A percentile compares a stretch with the other conserved stretches of the same genome.
These are phyloP conservation scores for Polydrusus pterygomalis DNA, from an alignment of 2,888 invertebrate genomes.

Conservation along the genomic window DNA sequence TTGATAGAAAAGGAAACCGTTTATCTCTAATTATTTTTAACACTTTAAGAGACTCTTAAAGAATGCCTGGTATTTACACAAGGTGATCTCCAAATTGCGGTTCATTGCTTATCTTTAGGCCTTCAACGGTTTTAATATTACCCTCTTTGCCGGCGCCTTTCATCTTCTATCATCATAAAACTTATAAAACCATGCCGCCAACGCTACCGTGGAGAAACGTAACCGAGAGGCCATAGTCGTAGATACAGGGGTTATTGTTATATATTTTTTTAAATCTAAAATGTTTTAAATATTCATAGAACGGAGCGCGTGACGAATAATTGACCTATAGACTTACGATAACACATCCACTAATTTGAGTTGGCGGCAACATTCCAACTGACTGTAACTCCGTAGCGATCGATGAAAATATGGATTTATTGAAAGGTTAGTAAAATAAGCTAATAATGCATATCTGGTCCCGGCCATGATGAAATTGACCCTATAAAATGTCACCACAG, in stretches of 20 bases:
- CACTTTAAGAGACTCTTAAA: background rate
- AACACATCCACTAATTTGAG: too few relatives aligned
- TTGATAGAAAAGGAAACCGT: background rate
- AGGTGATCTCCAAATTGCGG: conserved; percentile 26
- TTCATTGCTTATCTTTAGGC: conserved; percentile 27
- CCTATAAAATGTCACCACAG: too few relatives aligned
- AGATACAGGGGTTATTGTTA: background rate
- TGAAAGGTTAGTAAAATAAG: too few relatives aligned
- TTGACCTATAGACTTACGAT: too few relatives aligned
- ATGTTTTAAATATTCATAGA: too few relatives aligned
- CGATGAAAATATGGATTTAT: too few relatives aligned
- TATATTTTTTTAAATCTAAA: too few relatives aligned
- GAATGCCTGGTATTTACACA: conserved; percentile 18
- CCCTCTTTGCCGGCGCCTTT: conserved; percentile 26
- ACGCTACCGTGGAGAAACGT: conserved; percentile 24
- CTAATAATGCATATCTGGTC: too few relatives aligned
- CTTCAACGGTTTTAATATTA: conserved; percentile 26
- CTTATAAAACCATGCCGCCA: conserved; percentile 24
- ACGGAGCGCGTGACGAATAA: too few relatives aligned
- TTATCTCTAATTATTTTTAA: background rate
- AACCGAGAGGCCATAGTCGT: background rate
- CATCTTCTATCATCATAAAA: conserved; percentile 14
- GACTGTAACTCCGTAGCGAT: too few relatives aligned
- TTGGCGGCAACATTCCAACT: too few relatives aligned
- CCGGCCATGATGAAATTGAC: too few relatives aligned